Evolutionary conservation across 53 echinoderm and acorn worm genomes (phyloP).

Genomic region (Temnopleurus reevesii): DNA sequence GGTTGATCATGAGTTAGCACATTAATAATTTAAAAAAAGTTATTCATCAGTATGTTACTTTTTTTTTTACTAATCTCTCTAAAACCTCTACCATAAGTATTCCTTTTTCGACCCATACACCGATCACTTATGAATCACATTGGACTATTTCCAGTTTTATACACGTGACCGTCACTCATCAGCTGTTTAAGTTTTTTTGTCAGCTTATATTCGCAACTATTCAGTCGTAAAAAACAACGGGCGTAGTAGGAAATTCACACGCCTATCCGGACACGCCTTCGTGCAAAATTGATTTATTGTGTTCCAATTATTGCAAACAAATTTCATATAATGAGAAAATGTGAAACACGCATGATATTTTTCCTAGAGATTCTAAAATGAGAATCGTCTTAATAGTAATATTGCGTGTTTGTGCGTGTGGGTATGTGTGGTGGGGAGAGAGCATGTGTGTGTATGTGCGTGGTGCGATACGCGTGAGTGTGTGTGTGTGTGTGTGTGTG

Average conservation of each 20-base stretch:
- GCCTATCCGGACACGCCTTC: slow-evolving; percentile 13
- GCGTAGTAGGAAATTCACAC: not conserved
- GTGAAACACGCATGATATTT: too few species aligned
- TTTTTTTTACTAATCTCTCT: not conserved
- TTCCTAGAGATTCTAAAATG: too few species aligned
- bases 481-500: too few species aligned
- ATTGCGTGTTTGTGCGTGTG: too few species aligned
- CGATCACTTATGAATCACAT: not conserved
- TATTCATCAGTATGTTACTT: not conserved
- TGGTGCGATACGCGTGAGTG: too few species aligned
- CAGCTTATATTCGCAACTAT: not conserved
- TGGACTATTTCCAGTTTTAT: not conserved
- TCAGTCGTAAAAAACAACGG: not conserved
- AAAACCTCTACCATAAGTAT: not conserved
- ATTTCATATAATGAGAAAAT: not conserved
- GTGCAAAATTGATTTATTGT: slow-evolving; percentile 20
- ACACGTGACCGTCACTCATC: too few species aligned
- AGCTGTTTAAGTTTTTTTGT: too few species aligned
- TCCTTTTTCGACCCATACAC: not conserved
- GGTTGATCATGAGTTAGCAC: too few species aligned
- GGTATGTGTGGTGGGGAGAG: too few species aligned
- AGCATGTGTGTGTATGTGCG: too few species aligned
- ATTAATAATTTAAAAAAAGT: too few species aligned
- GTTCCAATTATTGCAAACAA: slow-evolving; percentile 12
- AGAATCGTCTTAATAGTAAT: too few species aligned